Conservation (phyloP, 2,113 vertebrate genomes). For the Uria lomvia region DNA sequence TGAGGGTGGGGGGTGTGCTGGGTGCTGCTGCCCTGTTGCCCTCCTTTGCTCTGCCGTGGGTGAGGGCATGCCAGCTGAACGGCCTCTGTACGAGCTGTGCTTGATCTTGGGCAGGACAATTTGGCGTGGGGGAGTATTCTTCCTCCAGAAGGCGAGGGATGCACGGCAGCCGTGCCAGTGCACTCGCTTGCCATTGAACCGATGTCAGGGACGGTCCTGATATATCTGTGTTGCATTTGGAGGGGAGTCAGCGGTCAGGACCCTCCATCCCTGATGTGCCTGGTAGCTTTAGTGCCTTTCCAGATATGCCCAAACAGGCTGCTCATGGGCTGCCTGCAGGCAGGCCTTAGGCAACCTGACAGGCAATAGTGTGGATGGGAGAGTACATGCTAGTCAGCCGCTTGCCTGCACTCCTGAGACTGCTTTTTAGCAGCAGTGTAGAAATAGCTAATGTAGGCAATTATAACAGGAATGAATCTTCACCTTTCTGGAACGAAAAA, state of each 20-base stretch:
- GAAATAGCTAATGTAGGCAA: constrained; percentile 14
- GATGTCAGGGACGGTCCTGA: neutral
- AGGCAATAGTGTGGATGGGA: neutral
- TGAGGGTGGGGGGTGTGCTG: rapidly evolving
- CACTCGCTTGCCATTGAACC: neutral
- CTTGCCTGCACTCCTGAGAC: neutral
- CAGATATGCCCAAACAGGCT: neutral
- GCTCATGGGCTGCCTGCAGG: constrained; percentile 39
- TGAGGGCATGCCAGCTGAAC: neutral
- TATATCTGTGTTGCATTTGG: neutral
- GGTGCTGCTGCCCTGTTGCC: neutral
- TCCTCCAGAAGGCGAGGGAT: neutral
- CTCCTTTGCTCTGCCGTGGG: neutral
- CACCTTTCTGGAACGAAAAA: neutral
- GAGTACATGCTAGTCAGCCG: neutral
- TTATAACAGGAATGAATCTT: neutral
- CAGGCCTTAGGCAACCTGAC: constrained; percentile 41
- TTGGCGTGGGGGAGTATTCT: rapidly evolving
- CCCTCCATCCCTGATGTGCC: neutral
- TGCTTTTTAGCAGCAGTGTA: neutral
- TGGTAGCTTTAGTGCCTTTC: neutral
- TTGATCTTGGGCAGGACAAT: neutral
- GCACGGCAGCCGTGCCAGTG: neutral
- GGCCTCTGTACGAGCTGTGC: rapidly evolving
- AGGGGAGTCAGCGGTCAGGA: neutral